A percentile compares a stretch with the other conserved stretches of the same genome.
Conservation (phyloP, 1,140 invertebrate species). For the Brachionus asplanchnoidis region DNA sequence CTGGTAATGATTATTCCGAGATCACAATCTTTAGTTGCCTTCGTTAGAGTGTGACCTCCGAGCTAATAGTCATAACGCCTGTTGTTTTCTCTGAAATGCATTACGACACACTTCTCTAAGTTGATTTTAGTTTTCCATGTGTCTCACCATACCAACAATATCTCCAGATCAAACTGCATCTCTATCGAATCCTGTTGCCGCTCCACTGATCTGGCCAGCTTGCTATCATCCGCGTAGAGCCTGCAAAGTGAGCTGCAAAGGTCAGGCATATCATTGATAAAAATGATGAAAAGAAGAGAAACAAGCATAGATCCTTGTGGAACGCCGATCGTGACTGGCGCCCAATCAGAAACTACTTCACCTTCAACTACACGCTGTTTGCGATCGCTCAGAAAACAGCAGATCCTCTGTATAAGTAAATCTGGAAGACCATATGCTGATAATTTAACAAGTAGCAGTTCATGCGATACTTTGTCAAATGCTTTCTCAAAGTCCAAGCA, state of each 20-base stretch:
- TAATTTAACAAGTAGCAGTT: background rate
- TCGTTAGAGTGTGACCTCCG: too few species aligned
- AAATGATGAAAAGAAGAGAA: conserved; percentile 39
- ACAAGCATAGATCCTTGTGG: conserved; percentile 44
- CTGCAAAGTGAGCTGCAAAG: background rate
- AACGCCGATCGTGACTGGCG: conserved; percentile 10
- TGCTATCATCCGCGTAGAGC: background rate
- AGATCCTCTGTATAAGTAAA: conserved; percentile 11
- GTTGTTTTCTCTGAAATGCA: too few species aligned
- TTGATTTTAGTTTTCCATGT: too few species aligned
- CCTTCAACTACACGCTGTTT: conserved; percentile 21
- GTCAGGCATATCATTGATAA: conserved; percentile 20
- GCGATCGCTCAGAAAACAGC: conserved; percentile 29
- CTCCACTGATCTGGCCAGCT: background rate
- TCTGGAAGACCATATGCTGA: background rate
- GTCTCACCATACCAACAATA: background rate
- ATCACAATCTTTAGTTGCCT: too few species aligned
- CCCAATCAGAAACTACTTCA: background rate
- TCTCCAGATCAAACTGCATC: background rate
- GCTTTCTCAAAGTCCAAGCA: background rate
- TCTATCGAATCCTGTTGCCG: background rate
- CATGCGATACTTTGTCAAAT: conserved; percentile 18
- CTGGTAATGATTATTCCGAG: too few species aligned
- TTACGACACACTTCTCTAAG: too few species aligned
- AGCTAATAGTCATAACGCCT: too few species aligned